Evolutionary conservation across 2,113 vertebrate species (phyloP).

Genomic region (Epinephelus cyanopodus): DNA sequence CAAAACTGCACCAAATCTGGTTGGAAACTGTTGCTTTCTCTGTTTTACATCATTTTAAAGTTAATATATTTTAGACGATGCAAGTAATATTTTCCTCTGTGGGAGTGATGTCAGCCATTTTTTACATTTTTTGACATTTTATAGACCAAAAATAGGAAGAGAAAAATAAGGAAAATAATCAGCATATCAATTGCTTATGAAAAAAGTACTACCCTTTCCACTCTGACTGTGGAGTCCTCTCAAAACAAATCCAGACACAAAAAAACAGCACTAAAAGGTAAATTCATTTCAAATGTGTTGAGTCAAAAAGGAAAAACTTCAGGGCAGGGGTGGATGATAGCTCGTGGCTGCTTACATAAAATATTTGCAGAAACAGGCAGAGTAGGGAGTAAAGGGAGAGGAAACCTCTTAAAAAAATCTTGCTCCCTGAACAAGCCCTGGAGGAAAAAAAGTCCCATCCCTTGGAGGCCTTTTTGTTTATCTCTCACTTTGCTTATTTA

Average conservation of each 20-base stretch:
- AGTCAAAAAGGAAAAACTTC: neutral
- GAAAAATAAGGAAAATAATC: neutral
- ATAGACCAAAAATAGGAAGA: neutral
- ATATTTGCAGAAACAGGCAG: neutral
- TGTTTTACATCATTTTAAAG: neutral
- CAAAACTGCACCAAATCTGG: neutral
- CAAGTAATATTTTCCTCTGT: no score
- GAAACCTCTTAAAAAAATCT: neutral
- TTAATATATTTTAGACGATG: neutral
- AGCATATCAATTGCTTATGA: neutral
- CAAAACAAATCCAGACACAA: neutral
- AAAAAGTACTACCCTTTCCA: neutral
- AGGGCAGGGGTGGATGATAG: neutral
- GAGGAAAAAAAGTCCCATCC: neutral
- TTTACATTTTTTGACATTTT: neutral
- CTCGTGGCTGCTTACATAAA: neutral
- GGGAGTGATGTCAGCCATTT: neutral
- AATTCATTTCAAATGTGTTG: neutral
- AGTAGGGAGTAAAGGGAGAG: neutral
- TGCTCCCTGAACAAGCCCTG: conserved; percentile 8
- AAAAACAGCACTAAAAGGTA: neutral
- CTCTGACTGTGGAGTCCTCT: neutral
- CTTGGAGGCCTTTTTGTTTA: conserved; percentile 46
- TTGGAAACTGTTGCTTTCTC: neutral
- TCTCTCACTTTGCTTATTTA: conserved; percentile 57